A percentile compares a stretch with the other conserved stretches of the same genome.
These are phyloP conservation scores for Corticium candelabrum DNA, from an alignment of 37 sponge, comb jelly and placozoan species.

Conservation along the genomic window DNA sequence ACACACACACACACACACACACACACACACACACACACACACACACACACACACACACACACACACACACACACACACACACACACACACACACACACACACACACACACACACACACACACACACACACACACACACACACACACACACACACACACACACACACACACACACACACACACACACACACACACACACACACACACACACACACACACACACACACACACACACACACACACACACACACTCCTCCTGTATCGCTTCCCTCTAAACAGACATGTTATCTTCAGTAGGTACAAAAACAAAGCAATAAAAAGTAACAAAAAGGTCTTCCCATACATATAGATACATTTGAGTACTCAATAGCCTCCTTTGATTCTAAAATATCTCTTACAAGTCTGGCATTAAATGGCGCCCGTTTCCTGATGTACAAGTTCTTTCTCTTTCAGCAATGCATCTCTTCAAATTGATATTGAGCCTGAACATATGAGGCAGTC, in stretches of 20 bases:
- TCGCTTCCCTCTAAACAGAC: no score
- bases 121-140: background rate
- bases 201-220: conserved; percentile 5
- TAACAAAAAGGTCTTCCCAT: no score
- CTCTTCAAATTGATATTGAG: no score
- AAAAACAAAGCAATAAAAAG: no score
- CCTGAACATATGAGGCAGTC: no score
- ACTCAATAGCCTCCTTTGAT: no score
- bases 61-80: conserved; percentile 5
- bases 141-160: conserved; percentile 1
- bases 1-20: conserved; percentile 5
- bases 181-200: background rate
- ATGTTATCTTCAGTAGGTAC: no score
- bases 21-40: conserved; percentile 5
- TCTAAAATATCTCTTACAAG: no score
- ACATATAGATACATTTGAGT: no score
- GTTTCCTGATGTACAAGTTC: no score
- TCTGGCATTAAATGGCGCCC: no score
- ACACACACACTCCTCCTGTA: background rate
- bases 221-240: conserved; percentile 5
- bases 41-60: background rate
- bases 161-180: conserved; percentile 5
- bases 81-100: background rate
- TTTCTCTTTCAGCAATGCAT: no score
- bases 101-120: conserved; percentile 1